Evolutionary conservation across 2,888 invertebrate species (phyloP), one percentile per base, ranked within the genome.

Genomic region (Lasioglossum zephyrum): DNA sequence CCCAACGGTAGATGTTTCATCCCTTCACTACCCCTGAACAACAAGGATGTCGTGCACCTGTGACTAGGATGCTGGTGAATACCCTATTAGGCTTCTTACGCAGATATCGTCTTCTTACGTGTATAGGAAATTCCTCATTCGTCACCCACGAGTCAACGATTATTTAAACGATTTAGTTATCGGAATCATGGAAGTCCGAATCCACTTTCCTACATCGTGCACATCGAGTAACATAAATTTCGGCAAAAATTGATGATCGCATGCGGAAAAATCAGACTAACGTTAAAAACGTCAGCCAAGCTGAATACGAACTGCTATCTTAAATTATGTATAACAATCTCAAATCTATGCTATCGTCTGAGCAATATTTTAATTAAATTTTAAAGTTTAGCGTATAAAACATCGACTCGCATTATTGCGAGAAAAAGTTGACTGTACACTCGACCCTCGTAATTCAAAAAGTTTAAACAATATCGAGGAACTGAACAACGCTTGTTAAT

Each of bases 41-140:
- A 82, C 88, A 84, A 88, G 87, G 79, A 85, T 88, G 81, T 85
- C 81, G 83, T 77, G 86, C 87, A 90, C 88, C 90, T 89, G 90
- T 89, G 82, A 77, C 82, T 85, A 80, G 70, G 69, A 77, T 84
- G 70, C 63, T 73, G 79, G 77, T 77, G 87, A 87, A 87, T 76
- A 87, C 78, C 66, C 81, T 85, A 81, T 77, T 79, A 85, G 60
- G 11, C 72, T 78, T 78, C 77, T 85, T 77, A 63, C 39, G 36
- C 36, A 11, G 39, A 80, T 49, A 74, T 70, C 76, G 60, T 77
- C 75, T 73, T 16, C 41, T 36, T 36, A 4, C 1, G 3, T 36
- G 36, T 39, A 26, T 22, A 11, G 31, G 49, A 18, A 18, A 77
- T 39, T 66, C 26, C 39, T 13, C 47, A 18, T 44, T 49, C 26